Base-by-base conservation (phyloP, 2,113 vertebrate genomes). In the Serinus canaria region DNA sequence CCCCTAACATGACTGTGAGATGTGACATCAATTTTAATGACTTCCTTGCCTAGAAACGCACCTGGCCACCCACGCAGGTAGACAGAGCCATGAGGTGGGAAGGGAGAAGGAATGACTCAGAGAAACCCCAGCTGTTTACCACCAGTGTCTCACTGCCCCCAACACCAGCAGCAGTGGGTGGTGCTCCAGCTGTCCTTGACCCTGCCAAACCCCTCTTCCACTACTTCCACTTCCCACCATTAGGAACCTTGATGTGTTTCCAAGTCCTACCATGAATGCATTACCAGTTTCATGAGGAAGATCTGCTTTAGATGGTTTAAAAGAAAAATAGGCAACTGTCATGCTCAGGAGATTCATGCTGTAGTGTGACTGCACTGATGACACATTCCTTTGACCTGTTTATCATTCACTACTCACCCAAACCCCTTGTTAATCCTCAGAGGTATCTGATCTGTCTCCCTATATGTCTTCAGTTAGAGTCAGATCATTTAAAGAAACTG, bases 81-180 rank as follows among this genome's bases (percentile, higher is more conserved):
- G 82, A 80, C 72, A 77, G 78, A 80, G 46, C 1, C 2, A 41
- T 31, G 66, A 70, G 89, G 60, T 44, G 44, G 66, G 62, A 82
- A 46, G 2, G 13, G 80, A 56, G 74, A 84, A 74, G 31, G 76
- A 79, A 18, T 87, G 84, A 92, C 63, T 90, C 83, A 44, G 73
- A 85, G 66, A 80, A 94, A 89, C 23, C 87, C 49, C 91, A 91
- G 83, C 84, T 91, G 94, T 59, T 91, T 70, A 41, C 77, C 3
- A 24, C 56, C 33, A 41, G 46, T 4, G 19, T 33, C 91, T 91
- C 87, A 66, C 86, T 46, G 10, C 60, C 78, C 33, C 44, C 43
- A 82, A 49, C 27, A 68, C 43, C 83, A 89, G 55, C 46, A 59
- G 56, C 6, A 80, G 83, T 49, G 62, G 77, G 91, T 62, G 81